Base-by-base conservation (phyloP, 2,797 vertebrate genomes). In the Syngnathus rostellatus region DNA sequence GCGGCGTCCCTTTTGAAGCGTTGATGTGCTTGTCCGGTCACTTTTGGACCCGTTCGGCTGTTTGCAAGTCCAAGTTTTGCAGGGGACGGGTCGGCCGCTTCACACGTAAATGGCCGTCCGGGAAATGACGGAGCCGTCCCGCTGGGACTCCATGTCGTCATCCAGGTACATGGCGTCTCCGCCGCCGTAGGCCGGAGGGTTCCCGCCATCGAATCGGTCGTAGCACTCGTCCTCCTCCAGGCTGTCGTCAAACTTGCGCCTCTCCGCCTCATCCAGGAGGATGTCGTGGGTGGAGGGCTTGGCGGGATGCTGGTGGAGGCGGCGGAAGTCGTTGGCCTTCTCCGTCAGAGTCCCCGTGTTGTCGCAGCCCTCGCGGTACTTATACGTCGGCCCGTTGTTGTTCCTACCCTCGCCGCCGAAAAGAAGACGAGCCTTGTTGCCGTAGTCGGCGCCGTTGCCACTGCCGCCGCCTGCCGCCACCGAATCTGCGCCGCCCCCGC, bases 141-240 rank as follows among this genome's bases (percentile, higher is more conserved):
- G 86, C 76, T 94, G 94, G 8, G 94, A 95, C 84, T 96, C 94
- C 94, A 95, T 94, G 86, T 94, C 93, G 10, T 91, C 90, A 1
- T 90, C 90, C 0, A 92, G 85, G 73, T 91, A 91, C 55, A 81
- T 71, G 31, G 87, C 83, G 0, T 81, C 82, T 31, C 67, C 81
- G 0, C 72, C 77, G 7, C 69, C 89, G 59, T 91, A 89, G 12
- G 77, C 71, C 0, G 77, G 81, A 3, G 72, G 82, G 0, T 69
- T 75, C 39, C 80, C 79, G 1, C 78, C 80, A 41, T 78, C 78
- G 0, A 91, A 91, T 7, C 75, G 40, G 23, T 89, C 80, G 7
- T 89, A 90, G 5, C 81, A 82, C 70, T 91, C 89, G 55, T 92
- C 92, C 0, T 89, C 89, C 63, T 90, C 88, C 77, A 86, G 78